These are phyloP conservation scores for Ostrea edulis DNA, from an alignment of 1,140 invertebrate species.

Conservation along the genomic window DNA sequence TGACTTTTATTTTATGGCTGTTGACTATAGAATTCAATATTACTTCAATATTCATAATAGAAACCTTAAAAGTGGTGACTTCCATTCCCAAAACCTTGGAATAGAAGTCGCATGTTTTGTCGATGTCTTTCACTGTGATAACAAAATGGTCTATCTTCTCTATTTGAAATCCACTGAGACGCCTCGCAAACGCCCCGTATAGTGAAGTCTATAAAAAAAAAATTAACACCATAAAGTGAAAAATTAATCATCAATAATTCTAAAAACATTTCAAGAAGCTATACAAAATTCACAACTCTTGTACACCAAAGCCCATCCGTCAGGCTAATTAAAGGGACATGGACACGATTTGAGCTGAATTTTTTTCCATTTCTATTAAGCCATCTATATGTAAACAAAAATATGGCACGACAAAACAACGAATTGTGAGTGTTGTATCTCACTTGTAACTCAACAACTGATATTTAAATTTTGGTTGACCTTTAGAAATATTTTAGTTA, in stretches of 20 bases:
- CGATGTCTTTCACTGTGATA: constrained; percentile 73
- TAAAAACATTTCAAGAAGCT: neutral
- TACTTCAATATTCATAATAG: neutral
- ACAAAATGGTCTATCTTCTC: constrained; percentile 75
- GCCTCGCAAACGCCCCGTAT: neutral
- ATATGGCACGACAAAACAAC: too few species aligned
- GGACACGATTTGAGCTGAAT: too few species aligned
- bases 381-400: too few species aligned
- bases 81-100: constrained; percentile 74
- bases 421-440: too few species aligned
- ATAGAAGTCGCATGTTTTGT: constrained; percentile 74
- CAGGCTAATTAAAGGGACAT: neutral
- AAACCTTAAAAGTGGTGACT: constrained; percentile 70
- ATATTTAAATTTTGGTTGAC: too few species aligned
- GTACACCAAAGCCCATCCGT: neutral
- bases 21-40: too few species aligned
- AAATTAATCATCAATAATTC: neutral
- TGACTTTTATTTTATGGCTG: neutral
- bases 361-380: too few species aligned
- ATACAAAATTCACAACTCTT: neutral
- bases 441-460: too few species aligned
- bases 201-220: neutral
- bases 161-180: constrained; percentile 58
- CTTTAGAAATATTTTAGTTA: too few species aligned
- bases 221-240: neutral